Evolutionary conservation across 2,888 invertebrate species (phyloP), one percentile per base, ranked within the genome.

Genomic region (Lasioglossum morio): DNA sequence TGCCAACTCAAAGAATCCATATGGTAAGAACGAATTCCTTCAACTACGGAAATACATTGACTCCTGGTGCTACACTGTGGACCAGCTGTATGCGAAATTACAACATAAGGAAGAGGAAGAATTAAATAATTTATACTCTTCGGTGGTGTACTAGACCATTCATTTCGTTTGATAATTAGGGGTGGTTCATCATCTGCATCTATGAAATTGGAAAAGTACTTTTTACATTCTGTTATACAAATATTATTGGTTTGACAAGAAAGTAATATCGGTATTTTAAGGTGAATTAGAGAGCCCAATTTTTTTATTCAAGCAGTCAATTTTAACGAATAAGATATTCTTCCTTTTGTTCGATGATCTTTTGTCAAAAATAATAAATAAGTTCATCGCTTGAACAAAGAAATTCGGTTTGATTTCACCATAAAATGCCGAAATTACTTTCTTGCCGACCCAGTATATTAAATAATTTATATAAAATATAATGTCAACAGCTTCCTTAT

Each of bases 71-170:
- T 46, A 84, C 97, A 97, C 27, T 95, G 94, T 0, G 94, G 91
- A 0, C 96, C 96, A 0, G 95, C 96, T 0, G 97, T 96, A 87
- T 97, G 97, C 89, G 96, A 96, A 70, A 97, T 95, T 0, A 97
- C 90, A 1, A 96, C 96, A 82, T 96, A 95, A 5, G 95, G 93
- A 30, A 97, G 93, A 0, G 97, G 97, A 80, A 96, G 93, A 1
- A 96, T 95, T 43, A 96, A 95, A 91, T 97, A 97, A 80, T 96
- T 95, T 7, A 97, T 94, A 10, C 95, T 94, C 5, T 90, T 90
- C 0, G 96, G 94, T 1, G 92, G 92, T 74, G 95, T 93, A 0
- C 96, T 97, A n/a, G 96, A 96, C 97, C 97, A 97, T 77, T 96
- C 95, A 0, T 94, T 94, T 91, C 96, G 96, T 2, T 95, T 93